These are phyloP conservation scores for Corythornis vintsioides DNA, from an alignment of 2,113 vertebrate genomes.

Conservation along the genomic window DNA sequence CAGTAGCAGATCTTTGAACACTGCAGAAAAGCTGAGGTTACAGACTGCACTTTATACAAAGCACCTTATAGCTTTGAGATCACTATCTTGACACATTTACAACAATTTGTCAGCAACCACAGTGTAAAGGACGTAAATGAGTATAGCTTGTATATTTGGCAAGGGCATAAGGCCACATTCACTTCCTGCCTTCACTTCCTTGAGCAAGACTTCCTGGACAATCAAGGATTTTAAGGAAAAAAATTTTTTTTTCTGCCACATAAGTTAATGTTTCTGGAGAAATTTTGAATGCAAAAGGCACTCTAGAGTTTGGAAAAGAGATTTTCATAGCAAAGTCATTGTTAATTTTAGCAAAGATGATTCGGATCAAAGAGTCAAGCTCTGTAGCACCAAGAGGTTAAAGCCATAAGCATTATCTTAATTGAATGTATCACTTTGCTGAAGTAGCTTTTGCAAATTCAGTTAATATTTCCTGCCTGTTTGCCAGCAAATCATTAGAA, in stretches of 20 bases:
- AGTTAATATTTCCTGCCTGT: background rate
- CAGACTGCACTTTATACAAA: background rate
- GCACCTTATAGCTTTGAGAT: background rate
- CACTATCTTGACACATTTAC: background rate
- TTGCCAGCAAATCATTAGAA: background rate
- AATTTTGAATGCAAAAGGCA: slow-evolving; percentile 21
- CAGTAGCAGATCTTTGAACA: background rate
- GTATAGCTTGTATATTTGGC: background rate
- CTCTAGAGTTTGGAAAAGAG: background rate
- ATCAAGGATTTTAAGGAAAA: background rate
- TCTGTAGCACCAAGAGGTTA: background rate
- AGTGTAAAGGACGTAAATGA: background rate
- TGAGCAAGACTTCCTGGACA: background rate
- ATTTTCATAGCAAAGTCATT: background rate
- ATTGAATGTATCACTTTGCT: slow-evolving; percentile 21
- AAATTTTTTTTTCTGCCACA: background rate
- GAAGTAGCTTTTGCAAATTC: slow-evolving; percentile 18
- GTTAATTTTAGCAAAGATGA: slow-evolving; percentile 11
- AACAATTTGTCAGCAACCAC: background rate
- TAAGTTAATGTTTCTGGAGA: background rate
- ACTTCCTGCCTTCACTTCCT: background rate
- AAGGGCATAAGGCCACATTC: background rate
- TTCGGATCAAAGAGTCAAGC: background rate
- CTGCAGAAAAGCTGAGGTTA: background rate
- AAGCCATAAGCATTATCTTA: background rate